phyloP scores from a whole-genome alignment of 2,797 vertebrate species.

The Poliocrania exsul region DNA sequence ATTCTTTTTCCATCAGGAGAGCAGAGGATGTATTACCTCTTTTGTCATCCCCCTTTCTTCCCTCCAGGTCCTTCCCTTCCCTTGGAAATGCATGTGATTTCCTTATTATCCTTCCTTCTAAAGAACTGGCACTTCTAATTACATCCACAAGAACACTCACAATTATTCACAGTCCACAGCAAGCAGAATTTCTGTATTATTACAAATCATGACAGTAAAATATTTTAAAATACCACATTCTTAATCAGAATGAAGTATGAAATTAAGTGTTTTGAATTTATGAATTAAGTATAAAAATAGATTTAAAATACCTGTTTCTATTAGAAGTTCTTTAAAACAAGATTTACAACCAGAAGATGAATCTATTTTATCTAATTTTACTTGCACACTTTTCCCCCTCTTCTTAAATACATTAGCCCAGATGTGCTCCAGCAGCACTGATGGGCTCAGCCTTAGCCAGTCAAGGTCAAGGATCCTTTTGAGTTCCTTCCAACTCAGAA shows the following conservation, averaged over 20 bases:
- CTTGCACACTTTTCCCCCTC: fast-evolving
- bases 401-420: neutral
- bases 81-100: neutral
- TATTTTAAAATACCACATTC: neutral
- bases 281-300: neutral
- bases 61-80: neutral
- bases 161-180: neutral
- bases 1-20: neutral
- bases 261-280: neutral
- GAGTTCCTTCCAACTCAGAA: neutral
- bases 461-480: neutral
- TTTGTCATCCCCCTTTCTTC: neutral
- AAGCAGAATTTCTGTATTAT: neutral
- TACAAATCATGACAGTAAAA: neutral
- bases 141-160: neutral
- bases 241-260: neutral
- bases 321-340: neutral
- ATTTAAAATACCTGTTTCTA: fast-evolving
- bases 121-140: neutral
- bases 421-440: neutral
- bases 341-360: neutral
- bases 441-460: neutral
- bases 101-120: neutral
- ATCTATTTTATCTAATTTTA: neutral
- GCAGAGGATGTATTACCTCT: neutral